Base-by-base conservation (phyloP, 1,140 invertebrate species). In the Lepidostoma basale region DNA sequence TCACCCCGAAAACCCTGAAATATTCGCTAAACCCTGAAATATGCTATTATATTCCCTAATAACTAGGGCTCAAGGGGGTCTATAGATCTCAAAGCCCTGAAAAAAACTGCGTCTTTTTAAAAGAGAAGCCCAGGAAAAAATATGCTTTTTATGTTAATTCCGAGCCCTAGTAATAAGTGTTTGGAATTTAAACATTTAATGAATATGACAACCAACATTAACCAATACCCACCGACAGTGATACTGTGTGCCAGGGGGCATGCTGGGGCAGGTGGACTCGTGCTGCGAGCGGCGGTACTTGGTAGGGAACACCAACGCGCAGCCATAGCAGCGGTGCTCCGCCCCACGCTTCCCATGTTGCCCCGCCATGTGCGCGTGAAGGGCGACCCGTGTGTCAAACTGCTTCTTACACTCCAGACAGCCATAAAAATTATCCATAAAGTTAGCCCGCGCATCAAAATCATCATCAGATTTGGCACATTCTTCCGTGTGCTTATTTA, bases 211-310 rank as follows among this genome's bases (percentile, higher is more conserved):
- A n/a, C n/a, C n/a, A n/a, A n/a, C n/a, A 33, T 33, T 6, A 33
- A 33, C 5, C 5, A 33, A 33, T 6, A 6, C 30, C 12, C 30
- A 60, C 56, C 56, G 40, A 22, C 56, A 60, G 6, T 42, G 56
- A 23, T 60, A 60, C 6, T 60, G 40, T 12, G 33, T 60, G 16
- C 56, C 56, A 2, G 56, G 56, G 1, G 56, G 56, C 56, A 60
- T 60, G 2, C 25, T 25, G 6, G 56, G 56, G 22, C 56, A 60
- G 14, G n/a, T 42, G 5, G 12, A 20, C 22, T 60, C 56, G 16
- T 60, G 56, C 23, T 60, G 23, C 3, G 39, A 42, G 8, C 56
- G 20, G 8, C 23, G 22, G 23, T 60, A 60, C n/a, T 42, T 60
- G 3, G 56, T 60, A 8, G 12, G n/a, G 30, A 60, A 60, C 22